Conservation (phyloP, 92 coral and sea anemone species). For the Actinernus sp. region DNA sequence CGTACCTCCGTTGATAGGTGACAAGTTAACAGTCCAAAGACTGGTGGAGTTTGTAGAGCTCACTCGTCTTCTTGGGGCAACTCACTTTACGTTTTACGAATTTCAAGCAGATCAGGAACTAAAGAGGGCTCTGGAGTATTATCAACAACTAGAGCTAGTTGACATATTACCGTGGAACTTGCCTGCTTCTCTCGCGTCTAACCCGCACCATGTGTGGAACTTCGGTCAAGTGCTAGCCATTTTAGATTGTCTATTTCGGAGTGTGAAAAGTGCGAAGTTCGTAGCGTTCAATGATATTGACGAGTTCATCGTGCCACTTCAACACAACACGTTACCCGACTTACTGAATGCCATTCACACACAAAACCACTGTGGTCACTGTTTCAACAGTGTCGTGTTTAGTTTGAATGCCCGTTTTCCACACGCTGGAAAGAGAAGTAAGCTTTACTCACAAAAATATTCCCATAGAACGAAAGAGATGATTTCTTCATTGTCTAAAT, state of each 20-base stretch:
- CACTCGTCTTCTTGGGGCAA: constrained; percentile 47
- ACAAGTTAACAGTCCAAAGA: constrained; percentile 10
- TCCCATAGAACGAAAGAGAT: constrained; percentile 19
- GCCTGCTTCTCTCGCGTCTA: constrained; percentile 19
- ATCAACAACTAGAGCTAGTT: constrained; percentile 34
- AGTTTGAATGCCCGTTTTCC: constrained; percentile 42
- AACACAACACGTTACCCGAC: constrained; percentile 21
- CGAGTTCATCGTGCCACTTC: constrained; percentile 68
- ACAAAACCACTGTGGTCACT: constrained; percentile 52
- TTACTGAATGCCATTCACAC: constrained; percentile 31
- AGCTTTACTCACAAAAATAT: constrained; percentile 10
- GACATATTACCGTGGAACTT: constrained; percentile 51
- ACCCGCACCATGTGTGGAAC: constrained; percentile 35
- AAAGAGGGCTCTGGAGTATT: constrained; percentile 29
- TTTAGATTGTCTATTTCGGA: constrained; percentile 61
- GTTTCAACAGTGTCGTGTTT: constrained; percentile 60
- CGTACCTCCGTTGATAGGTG: constrained; percentile 47
- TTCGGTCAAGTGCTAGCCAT: constrained; percentile 59
- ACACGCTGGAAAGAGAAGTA: not conserved
- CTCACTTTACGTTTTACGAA: constrained; percentile 60
- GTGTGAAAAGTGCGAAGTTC: constrained; percentile 24
- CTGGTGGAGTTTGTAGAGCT: constrained; percentile 69
- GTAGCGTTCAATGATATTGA: constrained; percentile 70
- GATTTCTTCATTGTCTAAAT: constrained; percentile 29
- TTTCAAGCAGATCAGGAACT: constrained; percentile 14